Base-by-base conservation (phyloP, 1,140 invertebrate genomes). In the Riptortus pedestris region DNA sequence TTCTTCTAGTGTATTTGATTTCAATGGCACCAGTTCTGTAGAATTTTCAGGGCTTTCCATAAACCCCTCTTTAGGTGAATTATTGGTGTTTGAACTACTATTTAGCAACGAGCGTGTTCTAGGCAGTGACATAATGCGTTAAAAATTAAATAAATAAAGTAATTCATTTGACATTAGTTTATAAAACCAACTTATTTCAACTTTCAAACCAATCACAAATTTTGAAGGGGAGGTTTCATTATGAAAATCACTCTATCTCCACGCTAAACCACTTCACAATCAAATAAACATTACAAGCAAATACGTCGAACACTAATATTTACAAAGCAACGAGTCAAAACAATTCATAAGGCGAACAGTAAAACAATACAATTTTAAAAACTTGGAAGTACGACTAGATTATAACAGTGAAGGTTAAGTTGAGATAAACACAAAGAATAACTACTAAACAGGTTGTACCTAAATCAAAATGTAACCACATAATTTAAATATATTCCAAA, bases 31-130 rank as follows among this genome's bases (percentile, higher is more conserved):
- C 26, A 33, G 18, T 26, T 62, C 43, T 29, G 38, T 58, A n/a
- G 47, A 22, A 60, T 45, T 48, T 61, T 62, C 45, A 12, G 64
- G 48, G 29, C 57, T 59, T 43, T 65, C 64, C 58, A 61, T 60
- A 60, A 51, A 65, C 9, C 45, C 45, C 18, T 65, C 64, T 58
- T 61, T 61, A 2, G 64, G 45, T 7, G 64, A 61, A 24, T 60
- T 60, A 51, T 65, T 65, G 43, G 26, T 31, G 51, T 28, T 58
- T 4, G 59, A 60, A 43, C 27, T 60, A 38, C 57, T 65, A 61
- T 61, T 65, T 43, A 65, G 29, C 33, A 65, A 52, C 18, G 64
- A 65, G 31, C 64, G 27, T 14, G 64, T 65, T 48, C 64, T 60
- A 18, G 64, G 63, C 29, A 65, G 57, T 60, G 64, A 65, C 64